Evolutionary conservation across 2,113 vertebrate species (phyloP).

Genomic region (Puntigrus tetrazona): DNA sequence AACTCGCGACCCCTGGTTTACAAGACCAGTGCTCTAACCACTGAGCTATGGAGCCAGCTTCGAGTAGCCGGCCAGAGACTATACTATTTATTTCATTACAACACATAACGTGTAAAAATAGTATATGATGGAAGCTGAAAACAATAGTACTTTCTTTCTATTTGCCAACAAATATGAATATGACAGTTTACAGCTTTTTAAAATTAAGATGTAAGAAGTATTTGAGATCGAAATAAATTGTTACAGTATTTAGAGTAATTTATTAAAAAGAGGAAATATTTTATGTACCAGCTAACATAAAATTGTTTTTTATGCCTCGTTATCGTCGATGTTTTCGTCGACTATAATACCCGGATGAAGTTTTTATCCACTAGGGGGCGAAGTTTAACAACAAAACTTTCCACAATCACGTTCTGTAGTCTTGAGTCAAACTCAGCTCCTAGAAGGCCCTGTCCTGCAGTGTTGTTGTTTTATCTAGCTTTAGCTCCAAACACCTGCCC

Average conservation of each 20-base stretch:
- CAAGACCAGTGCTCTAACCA: slow-evolving; percentile 42
- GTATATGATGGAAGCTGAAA: too few species aligned
- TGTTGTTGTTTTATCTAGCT: not conserved
- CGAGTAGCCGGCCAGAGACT: too few species aligned
- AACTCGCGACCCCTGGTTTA: slow-evolving; percentile 27
- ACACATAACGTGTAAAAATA: too few species aligned
- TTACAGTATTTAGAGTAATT: not conserved
- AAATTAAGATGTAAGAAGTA: not conserved
- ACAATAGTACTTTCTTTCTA: not conserved
- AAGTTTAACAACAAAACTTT: not conserved
- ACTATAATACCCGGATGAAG: not conserved
- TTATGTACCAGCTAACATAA: not conserved
- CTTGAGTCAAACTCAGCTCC: too few species aligned
- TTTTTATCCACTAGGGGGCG: slow-evolving; percentile 46
- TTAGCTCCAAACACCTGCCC: not conserved
- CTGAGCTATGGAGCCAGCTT: slow-evolving; percentile 61
- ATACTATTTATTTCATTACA: too few species aligned
- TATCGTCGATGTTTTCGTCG: not conserved
- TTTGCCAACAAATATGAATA: not conserved
- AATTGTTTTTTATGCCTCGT: not conserved
- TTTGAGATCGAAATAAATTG: not conserved
- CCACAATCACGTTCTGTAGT: not conserved
- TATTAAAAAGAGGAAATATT: not conserved
- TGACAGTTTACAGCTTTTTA: not conserved
- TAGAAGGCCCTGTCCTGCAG: not conserved